Evolutionary conservation across 2,888 invertebrate species (phyloP).

Genomic region (Tipula unca): DNA sequence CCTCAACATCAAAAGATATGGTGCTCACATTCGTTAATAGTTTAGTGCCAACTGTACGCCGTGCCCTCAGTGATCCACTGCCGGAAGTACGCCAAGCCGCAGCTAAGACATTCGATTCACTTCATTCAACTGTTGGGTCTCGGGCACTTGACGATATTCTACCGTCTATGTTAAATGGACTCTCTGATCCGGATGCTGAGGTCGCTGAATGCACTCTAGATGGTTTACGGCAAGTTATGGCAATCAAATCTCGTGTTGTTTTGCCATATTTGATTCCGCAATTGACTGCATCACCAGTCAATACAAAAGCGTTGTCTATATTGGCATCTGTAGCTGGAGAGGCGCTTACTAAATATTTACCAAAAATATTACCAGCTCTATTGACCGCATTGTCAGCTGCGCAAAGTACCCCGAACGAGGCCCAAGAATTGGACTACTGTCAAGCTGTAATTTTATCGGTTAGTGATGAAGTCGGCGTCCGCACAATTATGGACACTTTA

Average conservation of each 20-base stretch:
- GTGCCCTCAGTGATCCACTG: slow-evolving; percentile 87
- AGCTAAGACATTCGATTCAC: slow-evolving; percentile 91
- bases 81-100: slow-evolving; percentile 91
- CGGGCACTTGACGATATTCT: slow-evolving; percentile 95
- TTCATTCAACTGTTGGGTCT: slow-evolving; percentile 89
- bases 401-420: slow-evolving; percentile 54
- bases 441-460: slow-evolving; percentile 89
- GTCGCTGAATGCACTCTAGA: slow-evolving; percentile 87
- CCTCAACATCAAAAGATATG: slow-evolving; percentile 90
- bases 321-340: slow-evolving; percentile 92
- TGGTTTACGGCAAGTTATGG: slow-evolving; percentile 94
- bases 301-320: slow-evolving; percentile 89
- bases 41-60: slow-evolving; percentile 87
- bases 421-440: slow-evolving; percentile 80
- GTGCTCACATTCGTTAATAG: slow-evolving; percentile 83
- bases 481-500: slow-evolving; percentile 79
- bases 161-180: slow-evolving; percentile 72
- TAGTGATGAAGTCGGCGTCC: slow-evolving; percentile 75
- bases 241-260: slow-evolving; percentile 90
- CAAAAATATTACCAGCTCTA: slow-evolving; percentile 86
- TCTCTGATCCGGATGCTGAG: slow-evolving; percentile 66
- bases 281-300: slow-evolving; percentile 78
- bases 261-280: slow-evolving; percentile 94
- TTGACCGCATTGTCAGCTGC: slow-evolving; percentile 65
- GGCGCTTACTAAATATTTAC: slow-evolving; percentile 80